Evolutionary conservation across 2,888 invertebrate species (phyloP), one percentile per base, ranked within the genome.

Genomic region (Ectemnius lituratus): DNA sequence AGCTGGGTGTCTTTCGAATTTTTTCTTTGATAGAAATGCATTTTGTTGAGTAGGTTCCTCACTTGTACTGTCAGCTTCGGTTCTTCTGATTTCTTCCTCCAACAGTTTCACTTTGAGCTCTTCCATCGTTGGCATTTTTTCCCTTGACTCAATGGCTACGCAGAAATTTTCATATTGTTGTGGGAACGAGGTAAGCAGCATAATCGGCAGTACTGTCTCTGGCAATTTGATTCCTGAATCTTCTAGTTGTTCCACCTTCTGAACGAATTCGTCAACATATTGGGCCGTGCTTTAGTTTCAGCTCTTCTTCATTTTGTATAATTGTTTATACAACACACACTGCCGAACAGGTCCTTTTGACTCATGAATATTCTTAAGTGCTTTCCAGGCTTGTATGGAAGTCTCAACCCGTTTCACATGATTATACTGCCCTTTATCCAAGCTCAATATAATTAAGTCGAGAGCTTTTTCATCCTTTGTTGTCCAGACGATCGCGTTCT

Each of bases 271-370:
- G 13, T 67, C 68, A 2, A 80, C 67, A 57, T 80, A 76, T 56
- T 75, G 67, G 23, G 75, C 60, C 69, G 81, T 84, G 0, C 70
- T 57, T 0, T 52, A 57, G 14, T 45, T 37, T 1, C 69, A 2
- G 0, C 78, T 52, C 67, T 81, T 80, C 46, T 71, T 64, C 79
- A 84, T 76, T 11, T 76, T 45, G 2, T 66, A 57, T 20, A 83
- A 46, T 46, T 79, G 83, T 47, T 80, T 79, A 58, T 79, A 80
- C 4, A 83, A 23, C 0, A 72, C 68, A 1, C 77, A 73, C 67
- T 82, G 83, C 11, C 79, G 72, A 16, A 83, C 78, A 1, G 78
- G 83, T 16, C 81, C 81, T 20, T 61, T 45, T 0, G 78, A 80
- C 65, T 79, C 75, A 45, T 68, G 71, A 0, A 76, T 72, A 1